Evolutionary conservation across 2,113 vertebrate genomes (phyloP), one percentile per base, ranked within the genome.

Genomic region (Entosphenus tridentatus): DNA sequence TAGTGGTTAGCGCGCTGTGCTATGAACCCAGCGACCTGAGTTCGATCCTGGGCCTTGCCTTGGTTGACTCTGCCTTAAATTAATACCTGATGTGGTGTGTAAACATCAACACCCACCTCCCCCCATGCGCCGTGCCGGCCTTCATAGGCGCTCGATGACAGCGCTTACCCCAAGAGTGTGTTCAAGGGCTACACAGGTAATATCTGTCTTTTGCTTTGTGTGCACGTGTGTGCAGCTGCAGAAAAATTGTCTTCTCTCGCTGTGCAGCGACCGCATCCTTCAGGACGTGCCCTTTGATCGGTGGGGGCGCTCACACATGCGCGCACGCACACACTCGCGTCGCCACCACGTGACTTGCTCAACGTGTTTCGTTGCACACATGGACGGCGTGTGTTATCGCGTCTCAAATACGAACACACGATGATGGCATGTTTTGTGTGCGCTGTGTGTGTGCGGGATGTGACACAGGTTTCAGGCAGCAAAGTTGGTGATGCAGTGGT

Each of bases 231-330:
- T 59, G 21, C 58, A 98, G 93, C 78, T 98, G 76, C 93, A 98
- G 77, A 98, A 98, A 78, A 98, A 98, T 74, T 98, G 93, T 75
- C 85, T 98, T 69, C 83, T 98, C 74, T 98, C 93, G 72, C 86
- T 98, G 54, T 98, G 93, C 81, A 98, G 93, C 73, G 93, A 98
- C 74, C 86, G 92, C 71, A 96, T 98, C 71, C 81, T 98, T 75
- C 93, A 98, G 72, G 93, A 97, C 76, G 91, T 97, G 75, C 92
- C 92, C 13, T 98, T 98, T 80, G 96, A 98, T 83, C 91, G 92
- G 93, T 83, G 77, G 76, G 79, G 82, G 69, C 73, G 21, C 57
- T 55, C 14, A 5, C 12, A 9, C 68, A 18, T n/a, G 8, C 9
- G 55, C 12, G 17, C 16, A 55, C 67, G 17, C 55, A 11, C 14